Evolutionary conservation across 2,113 vertebrate species (phyloP), one percentile per base, ranked within the genome.

Genomic region (Paramormyrops kingsleyae): DNA sequence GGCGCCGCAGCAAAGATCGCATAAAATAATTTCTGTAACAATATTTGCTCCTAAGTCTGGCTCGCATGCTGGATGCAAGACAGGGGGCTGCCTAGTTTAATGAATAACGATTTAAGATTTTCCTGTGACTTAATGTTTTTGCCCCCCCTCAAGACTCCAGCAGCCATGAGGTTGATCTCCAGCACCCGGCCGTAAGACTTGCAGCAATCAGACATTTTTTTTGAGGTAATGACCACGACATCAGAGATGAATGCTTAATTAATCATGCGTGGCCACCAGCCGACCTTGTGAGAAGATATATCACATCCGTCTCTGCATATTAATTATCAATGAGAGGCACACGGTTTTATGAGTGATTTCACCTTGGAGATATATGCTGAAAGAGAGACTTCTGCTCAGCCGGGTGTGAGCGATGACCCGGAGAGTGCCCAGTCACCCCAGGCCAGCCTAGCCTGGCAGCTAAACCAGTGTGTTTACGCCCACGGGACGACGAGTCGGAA

Each of bases 201-300:
- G 42, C 19, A 52, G 31, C 52, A 74, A 80, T 52, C 87, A 52
- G 46, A 80, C 87, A 8, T 91, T 88, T 80, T 77, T 42, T 88
- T 47, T 21, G 84, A 62, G 80, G 84, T 83, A 89, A 91, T 90
- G 52, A 80, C 83, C 62, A 89, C 59, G 90, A 89, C 89, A 74
- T 87, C 56, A 89, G 88, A 89, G 87, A 89, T 89, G 88, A 91
- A 92, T 88, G 89, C 91, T 89, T 91, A 91, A 91, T 91, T 91
- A 89, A 90, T 87, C 91, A 92, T 87, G 88, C 70, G 87, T 88
- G 89, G 91, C 74, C 85, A 88, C 17, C 56, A 87, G 53, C 83
- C 80, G 62, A 84, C 70, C 86, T 89, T 89, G 87, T 87, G 53
- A 83, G 53, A 35, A 24, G 49, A 89, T 91, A 88, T 88, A 89